Evolutionary conservation across 2,113 vertebrate species (phyloP).

Genomic region (Platysternon megacephalum): DNA sequence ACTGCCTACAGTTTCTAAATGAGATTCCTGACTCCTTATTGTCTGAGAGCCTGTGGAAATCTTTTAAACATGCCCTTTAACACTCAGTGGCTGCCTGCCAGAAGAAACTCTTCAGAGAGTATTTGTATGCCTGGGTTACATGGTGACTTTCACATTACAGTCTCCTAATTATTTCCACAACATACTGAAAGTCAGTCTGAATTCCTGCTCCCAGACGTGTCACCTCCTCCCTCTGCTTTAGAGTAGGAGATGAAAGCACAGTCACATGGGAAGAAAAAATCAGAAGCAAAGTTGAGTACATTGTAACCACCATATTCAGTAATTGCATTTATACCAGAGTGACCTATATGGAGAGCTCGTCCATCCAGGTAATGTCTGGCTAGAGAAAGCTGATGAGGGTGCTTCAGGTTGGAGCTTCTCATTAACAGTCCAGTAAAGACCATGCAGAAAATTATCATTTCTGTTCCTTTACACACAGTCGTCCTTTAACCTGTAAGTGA

Average conservation of each 20-base stretch:
- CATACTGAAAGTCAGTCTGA: not conserved
- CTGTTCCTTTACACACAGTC: not conserved
- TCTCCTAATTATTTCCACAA: not conserved
- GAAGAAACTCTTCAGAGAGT: not conserved
- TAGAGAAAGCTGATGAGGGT: not conserved
- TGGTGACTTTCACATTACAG: not conserved
- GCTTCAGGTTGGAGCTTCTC: not conserved
- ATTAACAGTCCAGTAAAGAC: not conserved
- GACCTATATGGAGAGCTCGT: not conserved
- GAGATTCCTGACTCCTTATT: not conserved
- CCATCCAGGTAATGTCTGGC: not conserved
- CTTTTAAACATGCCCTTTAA: not conserved
- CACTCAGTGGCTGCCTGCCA: not conserved
- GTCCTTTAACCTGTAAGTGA: not conserved
- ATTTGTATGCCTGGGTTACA: not conserved
- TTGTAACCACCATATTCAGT: not conserved
- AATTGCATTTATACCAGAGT: accelerated
- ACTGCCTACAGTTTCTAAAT: not conserved
- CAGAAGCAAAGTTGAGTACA: not conserved
- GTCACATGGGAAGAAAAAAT: not conserved
- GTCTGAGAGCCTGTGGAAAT: not conserved
- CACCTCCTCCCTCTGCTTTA: not conserved
- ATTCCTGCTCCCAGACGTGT: not conserved
- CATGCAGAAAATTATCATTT: not conserved
- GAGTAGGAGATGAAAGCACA: not conserved